Conservation (phyloP, 1,140 invertebrate genomes). For the Rhyacophila brunnea region DNA sequence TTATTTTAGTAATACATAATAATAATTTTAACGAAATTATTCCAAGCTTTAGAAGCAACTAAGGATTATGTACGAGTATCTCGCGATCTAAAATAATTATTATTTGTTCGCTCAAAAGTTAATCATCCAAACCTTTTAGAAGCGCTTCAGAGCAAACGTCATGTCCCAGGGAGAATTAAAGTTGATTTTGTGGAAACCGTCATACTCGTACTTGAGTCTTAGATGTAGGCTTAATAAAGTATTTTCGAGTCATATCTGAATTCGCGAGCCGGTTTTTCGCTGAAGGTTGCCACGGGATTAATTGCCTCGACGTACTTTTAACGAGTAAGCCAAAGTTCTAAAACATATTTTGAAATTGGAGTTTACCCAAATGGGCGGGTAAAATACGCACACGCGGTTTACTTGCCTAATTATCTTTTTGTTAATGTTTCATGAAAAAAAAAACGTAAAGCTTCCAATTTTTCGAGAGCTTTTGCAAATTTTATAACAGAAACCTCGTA, state of each 20-base stretch:
- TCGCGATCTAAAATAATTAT: no score
- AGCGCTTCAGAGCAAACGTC: no score
- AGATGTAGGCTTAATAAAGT: slow-evolving; percentile 2
- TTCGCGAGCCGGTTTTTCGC: slow-evolving; percentile 4
- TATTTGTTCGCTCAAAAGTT: no score
- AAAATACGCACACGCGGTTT: background rate
- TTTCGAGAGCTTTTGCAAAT: no score
- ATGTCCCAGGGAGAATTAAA: no score
- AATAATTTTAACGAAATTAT: no score
- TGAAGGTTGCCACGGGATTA: slow-evolving; percentile 14
- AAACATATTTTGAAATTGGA: slow-evolving; percentile 10
- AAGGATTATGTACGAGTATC: no score
- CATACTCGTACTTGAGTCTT: slow-evolving; percentile 3
- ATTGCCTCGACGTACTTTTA: slow-evolving; percentile 18
- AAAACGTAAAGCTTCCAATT: no score
- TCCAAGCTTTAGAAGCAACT: no score
- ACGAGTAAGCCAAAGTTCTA: slow-evolving; percentile 12
- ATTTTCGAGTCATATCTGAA: slow-evolving; percentile 15
- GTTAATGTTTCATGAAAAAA: background rate
- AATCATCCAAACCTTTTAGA: no score
- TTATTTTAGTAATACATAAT: no score
- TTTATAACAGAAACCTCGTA: no score
- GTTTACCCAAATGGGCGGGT: background rate
- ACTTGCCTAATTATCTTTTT: slow-evolving; percentile 3
- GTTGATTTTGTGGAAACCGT: background rate